Evolutionary conservation across 2,797 vertebrate species (phyloP), one percentile per base, ranked within the genome.

Genomic region (Danio kyathit): DNA sequence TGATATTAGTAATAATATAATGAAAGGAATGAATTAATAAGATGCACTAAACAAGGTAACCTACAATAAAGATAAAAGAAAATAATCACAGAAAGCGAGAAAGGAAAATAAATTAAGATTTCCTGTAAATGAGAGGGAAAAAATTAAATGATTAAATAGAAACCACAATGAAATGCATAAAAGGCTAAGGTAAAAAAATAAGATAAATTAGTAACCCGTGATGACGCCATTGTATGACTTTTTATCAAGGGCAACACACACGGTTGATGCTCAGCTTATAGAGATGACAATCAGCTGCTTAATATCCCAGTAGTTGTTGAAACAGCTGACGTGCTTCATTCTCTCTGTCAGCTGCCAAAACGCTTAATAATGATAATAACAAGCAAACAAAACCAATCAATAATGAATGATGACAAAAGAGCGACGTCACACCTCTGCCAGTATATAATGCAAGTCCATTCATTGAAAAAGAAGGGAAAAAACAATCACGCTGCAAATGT

Each of bases 321-420:
- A 82, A 79, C 78, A 83, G 83, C 79, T 81, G 81, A 81, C 70
- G 64, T 16, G 16, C 19, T 77, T n/a, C 64, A 59, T 74, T 67
- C 40, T 74, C 80, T 74, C 54, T 73, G 66, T n/a, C 61, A 29
- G 60, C 76, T 40, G 13, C 74, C 48, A 38, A 73, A 49, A 21
- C 41, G 14, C 21, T 52, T 29, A 29, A 29, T 17, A 41, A 76
- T 13, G 43, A 70, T 54, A 70, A 74, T 5, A 56, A 9, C 43
- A 76, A 29, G 69, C 73, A 70, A 86, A 80, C 85, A 76, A 70
- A 61, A 12, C 59, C 12, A 73, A 76, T 70, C 60, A 21, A 56
- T 76, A 56, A 60, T 76, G 38, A 82, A 82, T 64, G 17, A 73
- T 9, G 48, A 79, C 52, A 74, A 41, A 80, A 65, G 41, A 66